A percentile compares a stretch with the other conserved stretches of the same genome.
Conservation (phyloP, 2,797 vertebrate species). For the Anniella stebbinsi region DNA sequence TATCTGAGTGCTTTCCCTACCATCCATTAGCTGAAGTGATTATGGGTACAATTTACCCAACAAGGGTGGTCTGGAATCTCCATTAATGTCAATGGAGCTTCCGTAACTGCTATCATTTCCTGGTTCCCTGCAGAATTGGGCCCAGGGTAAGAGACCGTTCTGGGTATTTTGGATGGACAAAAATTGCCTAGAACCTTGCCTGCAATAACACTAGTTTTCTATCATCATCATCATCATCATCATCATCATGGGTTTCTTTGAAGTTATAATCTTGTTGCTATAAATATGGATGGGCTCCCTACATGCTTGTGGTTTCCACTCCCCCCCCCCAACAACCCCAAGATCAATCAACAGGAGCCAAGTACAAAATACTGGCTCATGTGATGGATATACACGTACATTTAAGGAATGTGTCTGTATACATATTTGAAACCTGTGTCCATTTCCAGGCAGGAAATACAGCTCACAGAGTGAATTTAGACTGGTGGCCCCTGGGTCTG, state of each 20-base stretch:
- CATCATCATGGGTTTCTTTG: neutral
- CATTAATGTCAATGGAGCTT: neutral
- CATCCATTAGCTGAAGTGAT: conserved; percentile 52
- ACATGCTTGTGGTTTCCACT: neutral
- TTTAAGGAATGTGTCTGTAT: neutral
- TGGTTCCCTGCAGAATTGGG: neutral
- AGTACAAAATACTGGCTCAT: too few relatives aligned
- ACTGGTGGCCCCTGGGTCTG: too few relatives aligned
- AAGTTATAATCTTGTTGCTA: neutral
- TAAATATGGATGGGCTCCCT: neutral
- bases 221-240: neutral
- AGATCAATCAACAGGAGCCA: neutral
- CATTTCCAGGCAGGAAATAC: too few relatives aligned
- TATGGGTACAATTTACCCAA: conserved; percentile 15
- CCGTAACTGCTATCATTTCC: neutral
- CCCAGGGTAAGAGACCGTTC: neutral
- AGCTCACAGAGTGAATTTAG: too few relatives aligned
- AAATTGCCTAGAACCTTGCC: neutral
- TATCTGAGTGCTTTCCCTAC: conserved; percentile 62
- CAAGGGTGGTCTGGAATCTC: neutral
- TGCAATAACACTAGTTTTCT: neutral
- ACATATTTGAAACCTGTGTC: too few relatives aligned
- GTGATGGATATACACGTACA: neutral
- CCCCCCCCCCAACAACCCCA: too few relatives aligned
- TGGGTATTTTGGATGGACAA: neutral